Conservation (phyloP, 1,140 invertebrate genomes). For the Scaptomyza montana region DNA sequence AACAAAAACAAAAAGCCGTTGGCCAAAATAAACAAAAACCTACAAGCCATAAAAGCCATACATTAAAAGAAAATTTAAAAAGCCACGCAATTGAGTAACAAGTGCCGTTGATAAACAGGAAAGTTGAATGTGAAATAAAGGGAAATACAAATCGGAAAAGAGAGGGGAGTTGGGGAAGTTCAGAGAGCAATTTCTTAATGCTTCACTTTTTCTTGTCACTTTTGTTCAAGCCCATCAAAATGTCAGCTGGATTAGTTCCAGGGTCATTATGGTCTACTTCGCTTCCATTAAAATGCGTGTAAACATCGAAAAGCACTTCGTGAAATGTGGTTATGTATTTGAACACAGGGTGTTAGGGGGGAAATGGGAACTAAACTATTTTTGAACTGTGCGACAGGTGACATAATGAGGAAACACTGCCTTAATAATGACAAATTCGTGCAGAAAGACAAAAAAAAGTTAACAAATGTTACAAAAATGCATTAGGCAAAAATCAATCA, state of each 20-base stretch:
- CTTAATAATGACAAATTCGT: too few species aligned
- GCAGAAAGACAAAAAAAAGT: not conserved
- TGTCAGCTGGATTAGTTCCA: slow-evolving; percentile 31
- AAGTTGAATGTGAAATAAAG: not conserved
- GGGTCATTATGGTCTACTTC: slow-evolving; percentile 34
- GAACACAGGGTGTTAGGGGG: not conserved
- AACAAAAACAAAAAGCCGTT: slow-evolving; percentile 28
- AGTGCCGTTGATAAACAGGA: slow-evolving; percentile 55
- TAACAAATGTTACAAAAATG: slow-evolving; percentile 18
- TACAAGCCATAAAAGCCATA: slow-evolving; percentile 45
- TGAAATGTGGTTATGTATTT: slow-evolving; percentile 15
- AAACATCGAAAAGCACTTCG: slow-evolving; percentile 30
- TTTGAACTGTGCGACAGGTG: slow-evolving; percentile 31
- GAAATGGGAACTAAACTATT: slow-evolving; percentile 21
- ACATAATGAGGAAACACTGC: slow-evolving; percentile 18
- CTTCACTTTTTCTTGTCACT: slow-evolving; percentile 41
- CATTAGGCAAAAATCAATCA: slow-evolving; percentile 19
- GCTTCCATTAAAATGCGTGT: slow-evolving; percentile 11
- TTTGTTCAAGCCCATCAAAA: slow-evolving; percentile 35
- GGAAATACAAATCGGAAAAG: not conserved
- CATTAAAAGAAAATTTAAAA: slow-evolving; percentile 58
- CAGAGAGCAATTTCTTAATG: slow-evolving; percentile 16
- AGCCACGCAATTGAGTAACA: slow-evolving; percentile 73
- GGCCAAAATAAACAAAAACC: slow-evolving; percentile 57
- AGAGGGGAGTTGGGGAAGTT: not conserved